A percentile compares a stretch with the other conserved stretches of the same genome.
phyloP scores from a whole-genome alignment of 1,140 invertebrate genomes.

The Drosophila miranda region DNA sequence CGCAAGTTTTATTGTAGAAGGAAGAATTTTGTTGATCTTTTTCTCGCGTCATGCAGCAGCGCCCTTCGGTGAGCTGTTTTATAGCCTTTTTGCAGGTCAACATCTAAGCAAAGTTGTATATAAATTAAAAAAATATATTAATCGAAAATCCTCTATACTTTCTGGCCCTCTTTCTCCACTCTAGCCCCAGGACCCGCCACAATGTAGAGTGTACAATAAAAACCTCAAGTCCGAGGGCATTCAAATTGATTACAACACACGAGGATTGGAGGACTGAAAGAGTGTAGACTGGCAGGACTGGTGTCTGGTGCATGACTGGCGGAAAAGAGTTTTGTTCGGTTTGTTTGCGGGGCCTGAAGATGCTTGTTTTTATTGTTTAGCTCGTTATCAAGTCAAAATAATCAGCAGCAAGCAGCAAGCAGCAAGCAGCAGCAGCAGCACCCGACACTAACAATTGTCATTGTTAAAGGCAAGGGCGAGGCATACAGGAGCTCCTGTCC shows the following conservation, averaged over 20 bases:
- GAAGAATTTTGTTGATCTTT: too few relatives aligned
- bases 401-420: conserved; percentile 73
- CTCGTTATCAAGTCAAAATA: conserved; percentile 82
- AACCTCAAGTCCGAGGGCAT: conserved; percentile 46
- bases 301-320: conserved; percentile 60
- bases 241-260: conserved; percentile 74
- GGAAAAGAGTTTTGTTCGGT: conserved; percentile 43
- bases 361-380: conserved; percentile 81
- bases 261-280: too few relatives aligned
- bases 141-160: too few relatives aligned
- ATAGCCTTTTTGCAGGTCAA: too few relatives aligned
- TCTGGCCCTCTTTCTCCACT: too few relatives aligned
- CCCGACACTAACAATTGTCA: conserved; percentile 73
- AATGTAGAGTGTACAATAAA: conserved; percentile 1
- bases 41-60: too few relatives aligned
- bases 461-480: conserved; percentile 68
- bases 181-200: too few relatives aligned
- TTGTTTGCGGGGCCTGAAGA: conserved; percentile 46
- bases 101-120: too few relatives aligned
- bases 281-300: conserved; percentile 4
- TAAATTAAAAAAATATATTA: too few relatives aligned
- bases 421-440: conserved; percentile 8
- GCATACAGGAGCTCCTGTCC: conserved; percentile 49
- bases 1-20: too few relatives aligned
- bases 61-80: too few relatives aligned